Conservation (phyloP, 2,888 invertebrate genomes). For the Coremacera marginata region DNA sequence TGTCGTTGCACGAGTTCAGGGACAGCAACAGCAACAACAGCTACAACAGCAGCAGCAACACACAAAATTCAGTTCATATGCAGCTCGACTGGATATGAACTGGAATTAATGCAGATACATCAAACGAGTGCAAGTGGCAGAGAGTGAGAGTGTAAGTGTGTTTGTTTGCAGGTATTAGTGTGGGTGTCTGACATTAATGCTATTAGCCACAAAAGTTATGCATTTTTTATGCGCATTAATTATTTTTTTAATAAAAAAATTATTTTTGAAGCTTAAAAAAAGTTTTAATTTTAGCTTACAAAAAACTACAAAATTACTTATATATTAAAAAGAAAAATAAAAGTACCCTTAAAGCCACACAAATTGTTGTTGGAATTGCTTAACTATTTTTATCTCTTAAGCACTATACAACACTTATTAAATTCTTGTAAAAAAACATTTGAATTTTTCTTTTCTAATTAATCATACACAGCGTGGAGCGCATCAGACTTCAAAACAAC, state of each 20-base stretch:
- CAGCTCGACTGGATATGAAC: not conserved
- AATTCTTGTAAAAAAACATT: not conserved
- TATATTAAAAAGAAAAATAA: too few relatives aligned
- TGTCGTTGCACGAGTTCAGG: constrained; percentile 51
- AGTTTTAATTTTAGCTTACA: too few relatives aligned
- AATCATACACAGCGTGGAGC: not conserved
- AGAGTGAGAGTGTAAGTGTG: not conserved
- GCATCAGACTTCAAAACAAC: too few relatives aligned
- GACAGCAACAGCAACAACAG: constrained; percentile 41
- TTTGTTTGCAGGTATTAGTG: not conserved
- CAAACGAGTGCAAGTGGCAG: not conserved
- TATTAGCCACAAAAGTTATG: too few relatives aligned
- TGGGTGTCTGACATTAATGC: not conserved
- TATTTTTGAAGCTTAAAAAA: too few relatives aligned
- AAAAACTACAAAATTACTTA: too few relatives aligned
- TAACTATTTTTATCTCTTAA: too few relatives aligned
- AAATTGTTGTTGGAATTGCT: too few relatives aligned
- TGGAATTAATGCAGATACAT: not conserved
- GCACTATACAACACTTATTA: not conserved
- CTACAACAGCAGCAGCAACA: constrained; percentile 33
- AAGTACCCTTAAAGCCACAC: too few relatives aligned
- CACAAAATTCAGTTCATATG: not conserved
- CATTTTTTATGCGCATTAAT: too few relatives aligned
- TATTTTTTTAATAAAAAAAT: too few relatives aligned
- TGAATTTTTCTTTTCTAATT: not conserved